Base-by-base conservation (phyloP, 2,797 vertebrate genomes). In the Epinephelus coioides region DNA sequence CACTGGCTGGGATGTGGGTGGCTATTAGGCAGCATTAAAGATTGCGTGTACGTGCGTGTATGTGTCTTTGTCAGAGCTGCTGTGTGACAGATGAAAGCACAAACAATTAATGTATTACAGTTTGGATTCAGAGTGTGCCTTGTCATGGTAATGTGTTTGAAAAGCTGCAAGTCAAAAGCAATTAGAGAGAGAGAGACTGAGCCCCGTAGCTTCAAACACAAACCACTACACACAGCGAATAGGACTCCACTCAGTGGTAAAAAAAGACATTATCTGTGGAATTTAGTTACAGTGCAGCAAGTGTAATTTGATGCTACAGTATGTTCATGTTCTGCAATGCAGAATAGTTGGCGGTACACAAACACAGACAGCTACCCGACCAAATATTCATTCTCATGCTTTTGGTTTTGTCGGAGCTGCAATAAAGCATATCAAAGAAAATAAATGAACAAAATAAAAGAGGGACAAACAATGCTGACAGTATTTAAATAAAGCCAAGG, bases 91-190 rank as follows among this genome's bases (percentile, higher is more conserved):
- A 43, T 12, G 40, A 43, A 43, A 43, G 40, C 40, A 89, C 85
- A 89, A 87, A 90, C 83, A 86, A 83, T 88, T 78, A 76, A 84
- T 86, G 84, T 81, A 79, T 85, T 78, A 77, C 83, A 80, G 81
- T 80, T 71, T 72, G 77, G 81, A 86, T 87, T 78, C 81, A 67
- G 76, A 78, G 69, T 67, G 63, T 76, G 76, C 69, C 85, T 90
- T 84, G 83, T 87, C 78, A 87, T 81, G 74, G 78, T 87, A 86
- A 89, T 88, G 85, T 82, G 82, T 88, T 83, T 86, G 78, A 89
- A 86, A 86, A 75, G 74, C 81, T 90, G 73, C 11, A 73, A 88
- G 84, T 89, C 87, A 88, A 86, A 92, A 80, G 86, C 79, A 91
- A 90, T 90, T 86, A 92, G 78, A 81, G 82, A 73, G 81, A 73